A percentile compares a stretch with the other conserved stretches of the same genome.
phyloP scores from a whole-genome alignment of 2,797 vertebrate genomes.

The Eleutherodactylus coqui region DNA sequence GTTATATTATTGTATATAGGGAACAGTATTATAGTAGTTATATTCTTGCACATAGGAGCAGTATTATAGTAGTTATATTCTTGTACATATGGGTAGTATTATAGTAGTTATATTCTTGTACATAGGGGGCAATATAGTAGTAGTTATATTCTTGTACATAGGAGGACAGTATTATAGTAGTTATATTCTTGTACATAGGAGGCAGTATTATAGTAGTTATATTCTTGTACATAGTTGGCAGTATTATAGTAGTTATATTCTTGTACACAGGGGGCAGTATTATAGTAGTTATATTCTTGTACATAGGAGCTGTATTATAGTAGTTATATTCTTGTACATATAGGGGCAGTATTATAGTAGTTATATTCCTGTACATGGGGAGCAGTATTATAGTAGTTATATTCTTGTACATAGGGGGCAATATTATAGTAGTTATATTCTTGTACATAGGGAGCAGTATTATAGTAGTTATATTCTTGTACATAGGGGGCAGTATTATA shows the following conservation, averaged over 20 bases:
- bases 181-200: background rate
- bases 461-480: too few relatives aligned
- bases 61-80: constrained; percentile 4
- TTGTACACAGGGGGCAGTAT: background rate
- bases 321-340: background rate
- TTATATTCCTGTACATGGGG: too few relatives aligned
- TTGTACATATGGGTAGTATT: background rate
- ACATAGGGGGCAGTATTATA: too few relatives aligned
- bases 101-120: background rate
- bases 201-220: constrained; percentile 18
- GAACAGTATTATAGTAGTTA: background rate
- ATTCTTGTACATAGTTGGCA: background rate
- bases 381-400: too few relatives aligned
- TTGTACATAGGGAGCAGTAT: too few relatives aligned
- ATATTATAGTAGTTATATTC: too few relatives aligned
- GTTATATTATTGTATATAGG: background rate
- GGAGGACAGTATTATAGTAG: background rate
- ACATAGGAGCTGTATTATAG: background rate
- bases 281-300: constrained; percentile 8
- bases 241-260: background rate
- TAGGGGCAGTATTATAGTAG: too few relatives aligned
- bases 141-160: too few relatives aligned
- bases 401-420: too few relatives aligned
- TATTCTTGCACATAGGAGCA: background rate
- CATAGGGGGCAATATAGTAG: background rate